phyloP scores from a whole-genome alignment of 1,140 invertebrate genomes.

The Luehdorfia chinensis region DNA sequence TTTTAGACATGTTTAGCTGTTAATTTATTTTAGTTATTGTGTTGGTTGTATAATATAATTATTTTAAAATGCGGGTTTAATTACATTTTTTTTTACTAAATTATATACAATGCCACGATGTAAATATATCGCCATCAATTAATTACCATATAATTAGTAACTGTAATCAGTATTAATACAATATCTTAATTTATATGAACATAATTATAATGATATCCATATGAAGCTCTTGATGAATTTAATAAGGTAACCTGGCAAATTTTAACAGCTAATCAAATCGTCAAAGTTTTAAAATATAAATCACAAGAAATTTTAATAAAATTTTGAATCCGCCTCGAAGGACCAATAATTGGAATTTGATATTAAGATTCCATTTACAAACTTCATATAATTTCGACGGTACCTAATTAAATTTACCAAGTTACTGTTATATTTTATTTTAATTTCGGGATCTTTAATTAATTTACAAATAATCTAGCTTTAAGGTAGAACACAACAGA shows the following conservation, averaged over 20 bases:
- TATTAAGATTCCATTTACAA: no score
- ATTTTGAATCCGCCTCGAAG: constrained; percentile 11
- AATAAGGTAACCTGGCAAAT: constrained; percentile 1
- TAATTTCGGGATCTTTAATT: constrained; percentile 36
- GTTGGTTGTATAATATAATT: constrained; percentile 44
- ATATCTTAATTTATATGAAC: constrained; percentile 60
- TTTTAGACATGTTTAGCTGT: constrained; percentile 29
- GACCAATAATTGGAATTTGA: constrained; percentile 6
- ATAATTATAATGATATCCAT: constrained; percentile 13
- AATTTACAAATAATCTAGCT: constrained; percentile 30
- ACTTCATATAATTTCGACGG: no score
- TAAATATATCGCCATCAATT: constrained; percentile 65
- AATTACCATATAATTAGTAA: constrained; percentile 64
- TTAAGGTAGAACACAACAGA: constrained; percentile 51
- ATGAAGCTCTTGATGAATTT: constrained; percentile 6
- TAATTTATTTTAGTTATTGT: constrained; percentile 45
- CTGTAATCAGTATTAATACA: constrained; percentile 72
- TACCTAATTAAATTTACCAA: constrained; percentile 18
- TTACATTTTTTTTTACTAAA: constrained; percentile 49
- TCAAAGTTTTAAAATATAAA: constrained; percentile 4
- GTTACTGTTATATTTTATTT: constrained; percentile 18
- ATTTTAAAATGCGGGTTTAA: constrained; percentile 38
- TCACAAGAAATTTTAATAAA: no score
- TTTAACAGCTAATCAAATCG: constrained; percentile 12
- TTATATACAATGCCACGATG: constrained; percentile 59